Conservation (phyloP, 2,888 invertebrate species). For the Hyppa rectilinea region DNA sequence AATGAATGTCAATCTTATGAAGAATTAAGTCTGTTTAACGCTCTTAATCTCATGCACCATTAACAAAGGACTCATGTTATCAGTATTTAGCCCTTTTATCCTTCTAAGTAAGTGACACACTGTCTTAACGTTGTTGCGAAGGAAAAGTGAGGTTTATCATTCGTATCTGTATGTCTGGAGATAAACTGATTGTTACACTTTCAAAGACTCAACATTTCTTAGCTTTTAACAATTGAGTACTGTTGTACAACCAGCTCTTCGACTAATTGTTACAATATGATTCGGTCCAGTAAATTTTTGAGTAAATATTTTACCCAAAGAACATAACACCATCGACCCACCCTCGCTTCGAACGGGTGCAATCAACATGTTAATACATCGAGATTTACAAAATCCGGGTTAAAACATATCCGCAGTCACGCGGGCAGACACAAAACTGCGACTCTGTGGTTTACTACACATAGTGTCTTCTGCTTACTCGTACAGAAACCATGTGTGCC, state of each 20-base stretch:
- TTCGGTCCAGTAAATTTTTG: neutral
- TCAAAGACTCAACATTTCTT: neutral
- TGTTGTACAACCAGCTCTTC: neutral
- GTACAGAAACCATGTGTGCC: no score
- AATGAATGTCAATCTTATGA: neutral
- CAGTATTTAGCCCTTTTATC: neutral
- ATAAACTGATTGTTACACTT: constrained; percentile 8
- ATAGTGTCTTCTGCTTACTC: no score
- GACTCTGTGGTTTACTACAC: no score
- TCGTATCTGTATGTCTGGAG: constrained; percentile 14
- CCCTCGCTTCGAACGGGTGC: no score
- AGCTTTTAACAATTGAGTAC: neutral
- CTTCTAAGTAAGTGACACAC: neutral
- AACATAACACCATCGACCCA: no score
- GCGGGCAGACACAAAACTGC: no score
- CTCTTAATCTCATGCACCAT: constrained; percentile 2
- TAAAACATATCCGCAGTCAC: no score
- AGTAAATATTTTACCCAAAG: no score
- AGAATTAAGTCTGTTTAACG: neutral
- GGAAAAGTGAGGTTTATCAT: neutral
- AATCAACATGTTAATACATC: no score
- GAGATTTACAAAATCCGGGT: no score
- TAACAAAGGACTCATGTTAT: constrained; percentile 4
- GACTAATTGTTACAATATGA: neutral
- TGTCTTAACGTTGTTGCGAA: constrained; percentile 19